phyloP scores from a whole-genome alignment of 2,113 vertebrate species.

The Tetrao urogallus region DNA sequence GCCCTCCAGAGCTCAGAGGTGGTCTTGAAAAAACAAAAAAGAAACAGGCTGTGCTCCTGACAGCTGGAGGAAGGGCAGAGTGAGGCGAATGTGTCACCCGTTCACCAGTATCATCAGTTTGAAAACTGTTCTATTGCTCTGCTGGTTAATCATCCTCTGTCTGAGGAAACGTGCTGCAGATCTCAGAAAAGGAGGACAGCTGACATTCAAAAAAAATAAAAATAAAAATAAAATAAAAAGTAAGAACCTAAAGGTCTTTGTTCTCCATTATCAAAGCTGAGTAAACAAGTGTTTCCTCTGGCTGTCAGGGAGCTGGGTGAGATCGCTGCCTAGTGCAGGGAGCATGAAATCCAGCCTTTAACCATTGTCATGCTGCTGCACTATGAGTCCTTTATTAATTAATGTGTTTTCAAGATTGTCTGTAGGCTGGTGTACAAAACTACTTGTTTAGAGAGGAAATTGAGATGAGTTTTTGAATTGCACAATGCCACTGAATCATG shows the following conservation, averaged over 20 bases:
- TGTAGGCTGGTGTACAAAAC: neutral
- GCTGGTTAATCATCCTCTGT: neutral
- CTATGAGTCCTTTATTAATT: neutral
- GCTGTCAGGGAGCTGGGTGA: neutral
- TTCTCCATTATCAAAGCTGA: slow-evolving; percentile 32
- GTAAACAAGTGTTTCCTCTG: slow-evolving; percentile 32
- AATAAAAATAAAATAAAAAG: neutral
- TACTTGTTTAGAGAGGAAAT: neutral
- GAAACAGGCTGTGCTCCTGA: neutral
- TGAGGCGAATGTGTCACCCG: accelerated
- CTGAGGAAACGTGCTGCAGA: neutral
- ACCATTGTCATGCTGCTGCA: neutral
- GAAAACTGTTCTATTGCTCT: neutral
- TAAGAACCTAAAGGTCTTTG: neutral
- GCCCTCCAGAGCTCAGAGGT: neutral
- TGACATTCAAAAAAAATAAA: neutral
- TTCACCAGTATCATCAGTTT: neutral
- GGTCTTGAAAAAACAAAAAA: neutral
- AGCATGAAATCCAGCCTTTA: neutral
- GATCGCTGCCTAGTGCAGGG: neutral
- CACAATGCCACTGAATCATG: neutral
- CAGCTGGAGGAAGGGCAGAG: neutral
- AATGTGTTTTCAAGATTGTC: neutral
- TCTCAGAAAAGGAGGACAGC: neutral
- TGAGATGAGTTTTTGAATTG: neutral